Base-by-base conservation (phyloP, 2,797 vertebrate genomes). In the Dryobates pubescens region DNA sequence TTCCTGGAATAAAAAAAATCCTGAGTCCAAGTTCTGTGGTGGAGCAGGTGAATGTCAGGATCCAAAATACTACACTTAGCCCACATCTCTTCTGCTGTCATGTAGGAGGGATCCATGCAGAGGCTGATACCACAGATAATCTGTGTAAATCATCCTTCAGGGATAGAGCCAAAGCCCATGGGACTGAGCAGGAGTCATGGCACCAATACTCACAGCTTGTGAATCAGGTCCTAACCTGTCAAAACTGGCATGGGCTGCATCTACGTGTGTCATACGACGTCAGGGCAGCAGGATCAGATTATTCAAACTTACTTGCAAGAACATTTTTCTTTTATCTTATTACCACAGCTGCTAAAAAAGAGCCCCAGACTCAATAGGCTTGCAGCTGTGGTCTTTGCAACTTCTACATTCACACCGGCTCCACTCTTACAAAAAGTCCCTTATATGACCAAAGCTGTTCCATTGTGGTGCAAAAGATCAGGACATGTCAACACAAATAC, bases 221-320 rank as follows among this genome's bases (percentile, higher is more conserved):
- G 57, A 74, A 82, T 91, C 91, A 82, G 77, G 87, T 74, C 77
- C 68, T 45, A 79, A 95, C 93, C 53, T 77, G 85, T 71, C 82
- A 82, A 65, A 84, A 73, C 82, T 34, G 32, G 71, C 85, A 64
- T 19, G 36, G 57, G 72, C 51, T 88, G 80, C 38, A 68, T 7
- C 49, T 88, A 51, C 23, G 0, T 88, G 76, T 93, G 92, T 89
- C 67, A 17, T 8, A 49, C 0, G 1, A 94, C 59, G 67, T 47
- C 8, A 0, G 57, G 61, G 59, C 49, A 76, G 80, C 54, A 62
- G 13, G 2, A 84, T 65, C 41, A 38, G 47, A 83, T 47, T 36
- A 61, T 61, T 76, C 65, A 54, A 91, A 34, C 7, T 56, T 77
- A 64, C 17, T 89, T 92, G 74, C 53, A 34, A 51, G 86, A 95